Percentiles rank a stretch among this genome's conserved stretches.
These are phyloP conservation scores for Champsocephalus gunnari DNA, from an alignment of 2,797 vertebrate genomes.

Conservation along the genomic window DNA sequence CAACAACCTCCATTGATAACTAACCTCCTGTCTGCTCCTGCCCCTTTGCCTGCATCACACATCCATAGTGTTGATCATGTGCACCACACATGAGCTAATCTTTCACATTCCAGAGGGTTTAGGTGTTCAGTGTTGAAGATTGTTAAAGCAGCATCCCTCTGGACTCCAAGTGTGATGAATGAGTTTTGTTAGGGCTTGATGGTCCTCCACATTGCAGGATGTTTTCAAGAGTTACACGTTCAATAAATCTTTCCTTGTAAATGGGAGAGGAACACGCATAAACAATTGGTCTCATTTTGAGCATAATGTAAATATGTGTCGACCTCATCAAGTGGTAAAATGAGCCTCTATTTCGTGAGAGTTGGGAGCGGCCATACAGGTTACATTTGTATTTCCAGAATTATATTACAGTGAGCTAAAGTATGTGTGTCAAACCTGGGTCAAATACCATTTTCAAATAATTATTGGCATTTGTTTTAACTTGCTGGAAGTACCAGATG, in stretches of 20 bases:
- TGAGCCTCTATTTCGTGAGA: constrained; percentile 54
- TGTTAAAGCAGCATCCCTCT: constrained; percentile 27
- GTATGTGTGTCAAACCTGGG: constrained; percentile 60
- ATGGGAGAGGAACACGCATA: constrained; percentile 53
- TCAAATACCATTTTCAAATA: constrained; percentile 73
- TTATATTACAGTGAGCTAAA: constrained; percentile 48
- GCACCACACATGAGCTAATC: constrained; percentile 10
- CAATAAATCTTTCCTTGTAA: constrained; percentile 66
- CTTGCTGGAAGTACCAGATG: constrained; percentile 63
- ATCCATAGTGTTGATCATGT: constrained; percentile 28
- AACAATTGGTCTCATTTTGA: constrained; percentile 66
- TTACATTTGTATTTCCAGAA: constrained; percentile 50
- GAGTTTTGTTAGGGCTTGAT: constrained; percentile 33
- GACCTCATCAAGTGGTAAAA: constrained; percentile 55
- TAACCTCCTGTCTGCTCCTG: constrained; percentile 48
- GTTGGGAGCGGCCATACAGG: constrained; percentile 29
- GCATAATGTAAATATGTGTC: constrained; percentile 71
- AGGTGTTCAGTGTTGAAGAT: constrained; percentile 22
- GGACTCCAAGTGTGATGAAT: constrained; percentile 48
- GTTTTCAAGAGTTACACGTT: constrained; percentile 65
- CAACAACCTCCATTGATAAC: constrained; percentile 55
- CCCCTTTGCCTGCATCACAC: constrained; percentile 30
- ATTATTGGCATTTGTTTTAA: constrained; percentile 73
- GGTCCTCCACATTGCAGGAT: constrained; percentile 57
- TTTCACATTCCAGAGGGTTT: constrained; percentile 39